A percentile compares a stretch with the other conserved stretches of the same genome.
These are phyloP conservation scores for Dipodomys merriami DNA, from an alignment of 2,113 vertebrate genomes.

Conservation along the genomic window DNA sequence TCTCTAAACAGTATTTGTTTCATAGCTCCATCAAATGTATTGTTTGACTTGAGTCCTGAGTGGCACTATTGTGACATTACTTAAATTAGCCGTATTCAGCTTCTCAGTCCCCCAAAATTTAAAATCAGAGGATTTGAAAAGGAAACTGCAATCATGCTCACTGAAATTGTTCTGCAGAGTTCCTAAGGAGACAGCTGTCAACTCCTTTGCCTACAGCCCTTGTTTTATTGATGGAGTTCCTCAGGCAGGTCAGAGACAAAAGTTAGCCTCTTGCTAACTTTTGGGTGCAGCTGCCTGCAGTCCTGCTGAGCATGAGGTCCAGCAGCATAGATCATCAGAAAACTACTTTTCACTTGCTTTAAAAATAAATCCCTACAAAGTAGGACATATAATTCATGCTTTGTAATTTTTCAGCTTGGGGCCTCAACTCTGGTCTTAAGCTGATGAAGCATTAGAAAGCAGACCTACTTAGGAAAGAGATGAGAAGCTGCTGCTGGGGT, in stretches of 20 bases:
- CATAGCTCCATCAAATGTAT: conserved; percentile 37
- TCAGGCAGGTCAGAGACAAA: conserved; percentile 16
- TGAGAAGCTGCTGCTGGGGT: conserved; percentile 60
- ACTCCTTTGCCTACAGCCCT: not conserved
- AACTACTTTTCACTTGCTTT: not conserved
- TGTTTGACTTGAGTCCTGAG: conserved; percentile 43
- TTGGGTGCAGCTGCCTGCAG: conserved; percentile 67
- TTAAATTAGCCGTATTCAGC: conserved; percentile 59
- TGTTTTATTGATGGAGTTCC: conserved; percentile 37
- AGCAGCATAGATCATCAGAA: conserved; percentile 3
- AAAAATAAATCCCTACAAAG: conserved; percentile 70
- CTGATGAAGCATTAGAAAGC: conserved; percentile 55
- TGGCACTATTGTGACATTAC: conserved; percentile 53
- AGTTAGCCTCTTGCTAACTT: conserved; percentile 70
- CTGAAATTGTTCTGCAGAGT: conserved; percentile 21
- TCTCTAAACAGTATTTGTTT: conserved; percentile 54
- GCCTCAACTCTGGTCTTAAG: conserved; percentile 32
- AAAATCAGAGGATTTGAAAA: conserved; percentile 48
- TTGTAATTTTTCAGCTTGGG: conserved; percentile 66
- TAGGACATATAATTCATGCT: conserved; percentile 69
- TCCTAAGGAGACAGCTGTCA: conserved; percentile 66
- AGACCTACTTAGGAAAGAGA: conserved; percentile 65
- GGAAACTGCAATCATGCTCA: not conserved
- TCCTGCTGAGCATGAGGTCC: not conserved
- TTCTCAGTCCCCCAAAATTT: conserved; percentile 15